Evolutionary conservation across 2,888 invertebrate genomes (phyloP).

Genomic region (Eupithecia insigniata): DNA sequence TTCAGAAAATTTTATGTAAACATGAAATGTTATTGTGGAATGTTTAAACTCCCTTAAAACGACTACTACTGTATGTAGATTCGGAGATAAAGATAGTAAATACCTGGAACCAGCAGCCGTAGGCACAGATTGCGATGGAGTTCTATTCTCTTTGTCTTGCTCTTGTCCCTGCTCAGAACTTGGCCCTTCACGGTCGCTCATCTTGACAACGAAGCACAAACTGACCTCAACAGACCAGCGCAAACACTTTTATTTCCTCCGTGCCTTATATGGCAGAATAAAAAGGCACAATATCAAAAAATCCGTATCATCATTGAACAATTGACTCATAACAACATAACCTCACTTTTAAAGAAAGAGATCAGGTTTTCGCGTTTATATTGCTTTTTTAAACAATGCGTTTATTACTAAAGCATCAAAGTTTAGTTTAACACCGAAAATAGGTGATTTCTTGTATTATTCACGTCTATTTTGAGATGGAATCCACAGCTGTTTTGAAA

Average conservation of each 20-base stretch:
- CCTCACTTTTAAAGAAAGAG: conserved; percentile 64
- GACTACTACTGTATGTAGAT: not conserved
- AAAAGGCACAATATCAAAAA: conserved; percentile 61
- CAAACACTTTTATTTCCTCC: conserved; percentile 53
- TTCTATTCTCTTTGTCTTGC: conserved; percentile 61
- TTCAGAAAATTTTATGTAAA: not conserved
- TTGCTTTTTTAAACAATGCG: conserved; percentile 12
- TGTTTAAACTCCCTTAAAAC: not conserved
- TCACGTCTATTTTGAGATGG: conserved; percentile 46
- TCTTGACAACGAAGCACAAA: conserved; percentile 55
- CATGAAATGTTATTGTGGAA: not conserved
- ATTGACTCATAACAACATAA: conserved; percentile 72
- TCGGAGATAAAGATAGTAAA: conserved; percentile 21
- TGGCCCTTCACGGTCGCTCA: conserved; percentile 74
- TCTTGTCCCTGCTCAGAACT: conserved; percentile 60
- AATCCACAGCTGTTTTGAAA: conserved; percentile 61
- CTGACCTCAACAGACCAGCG: conserved; percentile 52
- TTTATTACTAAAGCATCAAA: conserved; percentile 21
- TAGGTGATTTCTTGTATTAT: conserved; percentile 38
- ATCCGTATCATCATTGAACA: conserved; percentile 61
- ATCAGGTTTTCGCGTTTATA: conserved; percentile 30
- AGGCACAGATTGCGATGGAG: conserved; percentile 67
- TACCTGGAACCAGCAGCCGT: conserved; percentile 72
- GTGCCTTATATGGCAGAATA: conserved; percentile 70
- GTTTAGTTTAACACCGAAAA: conserved; percentile 11